Conservation (phyloP, 2,888 invertebrate species). For the Idaea dimidiata region DNA sequence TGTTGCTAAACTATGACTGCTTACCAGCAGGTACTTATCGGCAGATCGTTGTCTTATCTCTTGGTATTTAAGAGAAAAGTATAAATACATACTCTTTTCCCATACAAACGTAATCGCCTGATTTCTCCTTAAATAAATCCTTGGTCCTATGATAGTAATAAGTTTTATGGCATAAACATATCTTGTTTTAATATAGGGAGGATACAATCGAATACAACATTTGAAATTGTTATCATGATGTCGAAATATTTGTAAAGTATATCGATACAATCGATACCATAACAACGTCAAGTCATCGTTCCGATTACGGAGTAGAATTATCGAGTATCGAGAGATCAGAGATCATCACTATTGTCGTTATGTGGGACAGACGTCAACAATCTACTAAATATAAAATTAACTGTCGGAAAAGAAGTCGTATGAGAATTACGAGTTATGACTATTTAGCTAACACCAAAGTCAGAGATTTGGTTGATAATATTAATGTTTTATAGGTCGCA, state of each 20-base stretch:
- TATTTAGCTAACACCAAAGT: no score
- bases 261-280: slow-evolving; percentile 52
- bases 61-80: slow-evolving; percentile 11
- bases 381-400: background rate
- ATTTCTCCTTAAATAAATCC: no score
- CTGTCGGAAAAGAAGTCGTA: background rate
- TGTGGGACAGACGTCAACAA: slow-evolving; percentile 39
- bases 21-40: slow-evolving; percentile 15
- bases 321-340: slow-evolving; percentile 38
- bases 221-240: slow-evolving; percentile 62
- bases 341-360: slow-evolving; percentile 43
- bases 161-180: no score
- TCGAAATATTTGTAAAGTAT: slow-evolving; percentile 78
- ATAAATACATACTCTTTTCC: no score
- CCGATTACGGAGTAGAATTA: slow-evolving; percentile 29
- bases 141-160: no score
- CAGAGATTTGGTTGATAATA: no score
- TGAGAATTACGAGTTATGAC: no score
- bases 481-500: no score
- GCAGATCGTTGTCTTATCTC: slow-evolving; percentile 10
- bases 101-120: no score
- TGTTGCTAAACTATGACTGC: slow-evolving; percentile 30
- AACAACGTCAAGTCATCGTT: slow-evolving; percentile 50
- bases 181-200: no score
- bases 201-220: slow-evolving; percentile 13